phyloP scores from a whole-genome alignment of 2,113 vertebrate species.

The Notechis scutatus region DNA sequence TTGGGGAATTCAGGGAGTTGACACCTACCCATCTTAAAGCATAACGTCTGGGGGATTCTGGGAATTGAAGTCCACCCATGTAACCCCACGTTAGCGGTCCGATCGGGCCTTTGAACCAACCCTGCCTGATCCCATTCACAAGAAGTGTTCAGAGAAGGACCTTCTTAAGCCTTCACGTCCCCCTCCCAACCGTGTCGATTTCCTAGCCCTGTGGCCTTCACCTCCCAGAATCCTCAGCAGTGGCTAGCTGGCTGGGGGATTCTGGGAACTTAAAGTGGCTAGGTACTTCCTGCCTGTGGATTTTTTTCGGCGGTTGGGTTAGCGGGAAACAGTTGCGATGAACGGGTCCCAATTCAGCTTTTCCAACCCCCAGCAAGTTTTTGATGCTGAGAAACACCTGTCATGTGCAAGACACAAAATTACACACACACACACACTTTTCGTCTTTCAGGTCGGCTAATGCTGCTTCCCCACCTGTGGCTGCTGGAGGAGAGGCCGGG shows the following conservation, averaged over 20 bases:
- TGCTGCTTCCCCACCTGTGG: not conserved
- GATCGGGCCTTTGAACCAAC: not conserved
- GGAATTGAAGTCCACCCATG: not conserved
- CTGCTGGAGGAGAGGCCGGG: conserved; percentile 25
- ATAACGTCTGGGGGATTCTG: not conserved
- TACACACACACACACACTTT: no score
- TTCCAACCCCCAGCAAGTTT: no score
- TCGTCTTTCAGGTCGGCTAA: conserved; percentile 19
- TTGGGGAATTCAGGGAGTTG: not conserved
- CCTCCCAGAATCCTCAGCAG: not conserved
- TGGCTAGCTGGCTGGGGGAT: not conserved
- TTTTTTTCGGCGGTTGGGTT: not conserved
- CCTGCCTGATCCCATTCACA: not conserved
- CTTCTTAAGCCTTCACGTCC: not conserved
- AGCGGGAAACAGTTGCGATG: no score
- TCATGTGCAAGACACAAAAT: no score
- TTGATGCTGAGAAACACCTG: no score
- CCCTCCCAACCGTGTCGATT: not conserved
- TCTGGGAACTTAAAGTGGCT: not conserved
- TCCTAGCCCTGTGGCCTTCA: not conserved
- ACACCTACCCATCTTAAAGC: not conserved
- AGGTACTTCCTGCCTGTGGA: no score
- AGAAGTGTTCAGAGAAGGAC: not conserved
- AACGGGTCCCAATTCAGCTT: no score
- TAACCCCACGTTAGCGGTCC: no score